A percentile compares a stretch with the other conserved stretches of the same genome.
Conservation (phyloP, 2,888 invertebrate genomes). For the Abscondita cerata region DNA sequence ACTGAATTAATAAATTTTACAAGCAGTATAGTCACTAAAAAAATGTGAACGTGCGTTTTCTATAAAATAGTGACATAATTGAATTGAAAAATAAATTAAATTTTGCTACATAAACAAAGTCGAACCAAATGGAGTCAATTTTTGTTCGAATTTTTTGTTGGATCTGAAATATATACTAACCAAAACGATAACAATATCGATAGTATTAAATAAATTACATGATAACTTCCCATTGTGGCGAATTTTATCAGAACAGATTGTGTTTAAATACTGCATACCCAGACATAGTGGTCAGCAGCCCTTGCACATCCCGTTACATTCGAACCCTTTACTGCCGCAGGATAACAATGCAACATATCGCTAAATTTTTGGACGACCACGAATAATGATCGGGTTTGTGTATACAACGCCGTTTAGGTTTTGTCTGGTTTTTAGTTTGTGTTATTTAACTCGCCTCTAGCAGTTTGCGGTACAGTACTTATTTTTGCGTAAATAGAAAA, state of each 20-base stretch:
- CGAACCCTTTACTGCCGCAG: constrained; percentile 24
- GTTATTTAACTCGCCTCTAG: constrained; percentile 50
- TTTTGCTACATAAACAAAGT: no score
- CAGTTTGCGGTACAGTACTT: constrained; percentile 48
- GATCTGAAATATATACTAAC: no score
- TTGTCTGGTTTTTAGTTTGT: constrained; percentile 50
- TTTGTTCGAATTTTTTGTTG: no score
- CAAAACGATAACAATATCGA: no score
- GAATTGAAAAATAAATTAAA: no score
- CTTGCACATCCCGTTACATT: constrained; percentile 14
- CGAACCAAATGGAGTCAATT: no score
- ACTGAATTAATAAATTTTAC: no score
- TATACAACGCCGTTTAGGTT: constrained; percentile 48
- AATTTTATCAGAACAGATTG: constrained; percentile 17
- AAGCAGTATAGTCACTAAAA: no score
- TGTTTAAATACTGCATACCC: constrained; percentile 7
- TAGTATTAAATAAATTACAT: background rate
- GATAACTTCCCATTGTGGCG: constrained; percentile 1
- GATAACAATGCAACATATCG: constrained; percentile 36
- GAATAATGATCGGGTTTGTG: constrained; percentile 47
- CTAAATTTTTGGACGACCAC: constrained; percentile 50
- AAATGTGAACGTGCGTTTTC: no score
- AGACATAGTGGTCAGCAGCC: constrained; percentile 9
- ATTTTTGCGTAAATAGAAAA: background rate
- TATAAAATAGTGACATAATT: no score